phyloP scores from a whole-genome alignment of 2,888 invertebrate genomes.

The Mantis religiosa region DNA sequence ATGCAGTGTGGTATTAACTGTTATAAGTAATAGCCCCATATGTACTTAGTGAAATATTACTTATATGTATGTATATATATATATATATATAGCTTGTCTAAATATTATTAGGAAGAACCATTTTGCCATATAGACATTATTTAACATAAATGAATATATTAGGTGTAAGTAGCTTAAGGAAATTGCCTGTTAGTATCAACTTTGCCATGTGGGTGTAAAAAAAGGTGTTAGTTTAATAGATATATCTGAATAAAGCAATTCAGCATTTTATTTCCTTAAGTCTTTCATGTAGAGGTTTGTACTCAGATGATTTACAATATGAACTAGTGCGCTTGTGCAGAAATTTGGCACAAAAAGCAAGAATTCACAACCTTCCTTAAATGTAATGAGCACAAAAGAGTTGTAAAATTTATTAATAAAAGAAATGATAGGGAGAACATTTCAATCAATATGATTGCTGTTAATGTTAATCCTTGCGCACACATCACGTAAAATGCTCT shows the following conservation, averaged over 20 bases:
- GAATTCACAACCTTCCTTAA: too few species aligned
- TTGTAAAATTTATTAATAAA: too few species aligned
- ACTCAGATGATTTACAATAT: neutral
- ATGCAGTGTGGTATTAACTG: neutral
- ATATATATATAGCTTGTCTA: neutral
- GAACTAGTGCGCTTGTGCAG: neutral
- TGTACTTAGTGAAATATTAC: neutral
- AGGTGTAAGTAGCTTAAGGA: conserved; percentile 2
- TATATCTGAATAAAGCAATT: neutral
- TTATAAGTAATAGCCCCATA: neutral
- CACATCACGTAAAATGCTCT: neutral
- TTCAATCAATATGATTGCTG: too few species aligned
- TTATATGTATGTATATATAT: too few species aligned
- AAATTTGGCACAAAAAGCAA: too few species aligned
- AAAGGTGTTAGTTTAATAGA: neutral
- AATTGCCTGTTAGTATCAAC: conserved; percentile 43
- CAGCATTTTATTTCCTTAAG: neutral
- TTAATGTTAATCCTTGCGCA: too few species aligned
- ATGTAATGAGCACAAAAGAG: too few species aligned
- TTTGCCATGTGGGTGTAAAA: conserved; percentile 34
- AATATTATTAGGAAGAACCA: neutral
- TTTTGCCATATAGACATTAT: neutral
- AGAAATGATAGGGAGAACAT: too few species aligned
- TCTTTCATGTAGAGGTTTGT: neutral
- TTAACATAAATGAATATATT: neutral